Evolutionary conservation across 2,797 vertebrate genomes (phyloP), one percentile per base, ranked within the genome.

Genomic region (Enteromius afrohamiltoni): DNA sequence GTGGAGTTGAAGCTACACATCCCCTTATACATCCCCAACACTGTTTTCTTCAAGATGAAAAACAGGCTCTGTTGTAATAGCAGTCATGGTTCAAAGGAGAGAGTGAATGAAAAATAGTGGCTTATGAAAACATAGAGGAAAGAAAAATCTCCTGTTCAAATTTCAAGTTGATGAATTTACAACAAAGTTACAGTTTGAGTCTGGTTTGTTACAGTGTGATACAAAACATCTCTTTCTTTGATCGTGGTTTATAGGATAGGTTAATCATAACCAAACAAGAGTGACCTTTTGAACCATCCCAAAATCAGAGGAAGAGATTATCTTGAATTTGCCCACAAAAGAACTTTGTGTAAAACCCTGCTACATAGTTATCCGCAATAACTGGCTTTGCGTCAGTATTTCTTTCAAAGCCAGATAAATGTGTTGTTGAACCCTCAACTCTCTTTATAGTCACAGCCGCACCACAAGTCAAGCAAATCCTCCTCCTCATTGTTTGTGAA

Each of bases 261-360:
- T 77, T 87, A 79, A 82, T 85, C 79, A 80, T 86, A 84, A 85
- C 80, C 70, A 85, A 84, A 86, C 82, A 77, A 31, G 4, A 9
- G 17, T 75, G 62, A 74, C 51, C 83, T 85, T 82, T 80, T 45
- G 80, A 83, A 84, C 58, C 34, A 40, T 47, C 79, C 23, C 23
- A 74, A 81, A 69, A n/a, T 53, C 73, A 42, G 74, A 51, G 45
- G 71, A 83, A 69, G 51, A 64, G 79, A 85, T 85, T 79, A 71
- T 77, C 65, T 77, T 19, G 5, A 42, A 8, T 62, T 74, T 74
- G 76, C 67, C 47, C 21, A 42, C 16, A 70, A 70, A 77, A 74
- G 26, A 10, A 29, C 83, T 17, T 69, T 78, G 26, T 83, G 21
- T 37, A 69, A 73, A 83, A 53, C 74, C 49, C 49, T 64, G 49